A percentile compares a stretch with the other conserved stretches of the same genome.
Evolutionary conservation across 2,113 vertebrate species (phyloP).

Genomic region (Bos indicus): DNA sequence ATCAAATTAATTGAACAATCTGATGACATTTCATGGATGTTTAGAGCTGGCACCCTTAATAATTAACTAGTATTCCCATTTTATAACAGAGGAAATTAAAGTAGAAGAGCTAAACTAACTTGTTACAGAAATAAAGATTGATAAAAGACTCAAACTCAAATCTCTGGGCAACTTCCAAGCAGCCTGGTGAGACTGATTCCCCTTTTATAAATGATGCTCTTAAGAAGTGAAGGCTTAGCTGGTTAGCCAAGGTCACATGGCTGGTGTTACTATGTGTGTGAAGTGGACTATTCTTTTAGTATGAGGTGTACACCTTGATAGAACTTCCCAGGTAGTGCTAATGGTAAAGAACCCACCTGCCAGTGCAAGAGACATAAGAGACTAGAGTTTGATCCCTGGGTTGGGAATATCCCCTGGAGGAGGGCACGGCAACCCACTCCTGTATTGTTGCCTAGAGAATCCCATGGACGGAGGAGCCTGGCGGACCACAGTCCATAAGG

Average conservation of each 20-base stretch:
- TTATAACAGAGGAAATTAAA: constrained; percentile 3
- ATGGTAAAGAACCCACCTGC: not conserved
- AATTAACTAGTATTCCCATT: not conserved
- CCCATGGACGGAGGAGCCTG: not conserved
- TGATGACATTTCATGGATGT: not conserved
- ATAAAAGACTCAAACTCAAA: not conserved
- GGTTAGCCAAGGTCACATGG: not conserved
- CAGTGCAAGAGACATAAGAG: not conserved
- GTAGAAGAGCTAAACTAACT: not conserved
- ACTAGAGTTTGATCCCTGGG: not conserved
- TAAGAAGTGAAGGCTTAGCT: not conserved
- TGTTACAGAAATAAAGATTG: not conserved
- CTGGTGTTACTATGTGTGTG: not conserved
- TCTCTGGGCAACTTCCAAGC: not conserved
- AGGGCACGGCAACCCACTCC: not conserved
- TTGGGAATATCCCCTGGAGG: not conserved
- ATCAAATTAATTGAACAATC: not conserved
- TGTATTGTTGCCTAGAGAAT: not conserved
- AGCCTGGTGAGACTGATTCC: not conserved
- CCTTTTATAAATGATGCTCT: not conserved
- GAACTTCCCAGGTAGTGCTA: not conserved
- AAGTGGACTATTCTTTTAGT: not conserved
- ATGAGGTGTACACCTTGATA: not conserved
- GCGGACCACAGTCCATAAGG: not conserved
- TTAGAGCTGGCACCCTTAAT: not conserved